A percentile compares a stretch with the other conserved stretches of the same genome.
These are phyloP conservation scores for Austrolebias charrua DNA, from an alignment of 2,797 vertebrate species.

Conservation along the genomic window DNA sequence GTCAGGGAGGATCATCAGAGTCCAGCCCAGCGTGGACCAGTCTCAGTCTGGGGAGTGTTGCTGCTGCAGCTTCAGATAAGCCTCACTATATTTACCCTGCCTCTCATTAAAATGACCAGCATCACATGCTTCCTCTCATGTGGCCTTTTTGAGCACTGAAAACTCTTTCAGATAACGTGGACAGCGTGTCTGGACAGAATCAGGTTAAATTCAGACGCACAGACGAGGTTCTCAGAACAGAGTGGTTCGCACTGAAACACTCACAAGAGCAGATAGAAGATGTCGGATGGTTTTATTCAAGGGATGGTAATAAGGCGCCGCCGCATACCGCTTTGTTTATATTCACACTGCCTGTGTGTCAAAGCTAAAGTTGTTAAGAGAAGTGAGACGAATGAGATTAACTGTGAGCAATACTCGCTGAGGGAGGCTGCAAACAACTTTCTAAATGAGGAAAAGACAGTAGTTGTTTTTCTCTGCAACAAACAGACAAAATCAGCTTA, in stretches of 20 bases:
- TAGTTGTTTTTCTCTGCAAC: neutral
- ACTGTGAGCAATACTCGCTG: constrained; percentile 1
- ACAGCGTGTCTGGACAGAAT: constrained; percentile 32
- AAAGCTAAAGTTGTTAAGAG: neutral
- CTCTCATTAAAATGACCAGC: constrained; percentile 35
- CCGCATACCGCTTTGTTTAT: neutral
- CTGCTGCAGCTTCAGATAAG: constrained; percentile 48
- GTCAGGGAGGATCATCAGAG: constrained; percentile 11
- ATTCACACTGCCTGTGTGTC: constrained; percentile 2
- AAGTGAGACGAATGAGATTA: neutral
- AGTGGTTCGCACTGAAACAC: neutral
- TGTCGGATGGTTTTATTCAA: neutral
- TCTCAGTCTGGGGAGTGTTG: constrained; percentile 42
- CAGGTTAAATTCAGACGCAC: constrained; percentile 1
- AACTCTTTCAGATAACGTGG: constrained; percentile 44
- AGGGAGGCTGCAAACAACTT: neutral
- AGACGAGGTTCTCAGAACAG: neutral
- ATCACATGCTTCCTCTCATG: constrained; percentile 25
- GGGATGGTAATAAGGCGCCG: neutral
- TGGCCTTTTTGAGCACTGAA: constrained; percentile 11
- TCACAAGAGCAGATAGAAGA: neutral
- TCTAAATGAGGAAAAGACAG: neutral
- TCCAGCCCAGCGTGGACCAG: constrained; percentile 14
- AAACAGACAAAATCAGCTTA: neutral
- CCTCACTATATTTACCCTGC: constrained; percentile 58